phyloP scores from a whole-genome alignment of 2,797 vertebrate species.

The Clarias fuscus region DNA sequence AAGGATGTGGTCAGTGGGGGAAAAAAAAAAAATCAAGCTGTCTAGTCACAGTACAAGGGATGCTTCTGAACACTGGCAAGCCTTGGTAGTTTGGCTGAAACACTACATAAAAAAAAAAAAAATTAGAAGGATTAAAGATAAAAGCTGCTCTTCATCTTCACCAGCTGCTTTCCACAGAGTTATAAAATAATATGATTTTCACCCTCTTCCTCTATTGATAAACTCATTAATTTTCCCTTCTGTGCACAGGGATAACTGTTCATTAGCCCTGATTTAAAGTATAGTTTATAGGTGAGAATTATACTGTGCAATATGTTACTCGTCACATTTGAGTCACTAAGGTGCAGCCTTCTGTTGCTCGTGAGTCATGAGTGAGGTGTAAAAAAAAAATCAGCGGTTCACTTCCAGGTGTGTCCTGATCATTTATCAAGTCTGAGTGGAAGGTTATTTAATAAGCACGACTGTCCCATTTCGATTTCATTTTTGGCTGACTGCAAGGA shows the following conservation, averaged over 20 bases:
- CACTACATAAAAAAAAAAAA: slow-evolving; percentile 32
- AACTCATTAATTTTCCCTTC: background rate
- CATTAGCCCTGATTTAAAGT: background rate
- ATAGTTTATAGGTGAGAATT: background rate
- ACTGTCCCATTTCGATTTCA: background rate
- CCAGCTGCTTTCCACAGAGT: background rate
- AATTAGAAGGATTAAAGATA: background rate
- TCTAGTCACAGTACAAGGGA: slow-evolving; percentile 26
- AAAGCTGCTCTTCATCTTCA: slow-evolving; percentile 12
- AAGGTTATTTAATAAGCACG: background rate
- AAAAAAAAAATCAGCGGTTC: background rate
- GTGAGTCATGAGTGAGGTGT: slow-evolving; percentile 32
- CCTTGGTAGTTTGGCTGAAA: slow-evolving; percentile 4
- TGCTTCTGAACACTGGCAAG: slow-evolving; percentile 14
- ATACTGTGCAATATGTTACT: background rate
- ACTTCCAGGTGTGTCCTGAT: slow-evolving; percentile 50
- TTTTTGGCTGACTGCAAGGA: background rate
- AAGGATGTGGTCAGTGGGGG: background rate
- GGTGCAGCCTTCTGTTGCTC: slow-evolving; percentile 15
- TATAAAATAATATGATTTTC: background rate
- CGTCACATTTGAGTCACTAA: background rate
- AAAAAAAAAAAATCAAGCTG: background rate
- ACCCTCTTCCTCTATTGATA: background rate
- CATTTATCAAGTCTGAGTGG: background rate
- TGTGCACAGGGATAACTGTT: background rate